phyloP scores from a whole-genome alignment of 2,888 invertebrate genomes.

The Acleris holmiana region DNA sequence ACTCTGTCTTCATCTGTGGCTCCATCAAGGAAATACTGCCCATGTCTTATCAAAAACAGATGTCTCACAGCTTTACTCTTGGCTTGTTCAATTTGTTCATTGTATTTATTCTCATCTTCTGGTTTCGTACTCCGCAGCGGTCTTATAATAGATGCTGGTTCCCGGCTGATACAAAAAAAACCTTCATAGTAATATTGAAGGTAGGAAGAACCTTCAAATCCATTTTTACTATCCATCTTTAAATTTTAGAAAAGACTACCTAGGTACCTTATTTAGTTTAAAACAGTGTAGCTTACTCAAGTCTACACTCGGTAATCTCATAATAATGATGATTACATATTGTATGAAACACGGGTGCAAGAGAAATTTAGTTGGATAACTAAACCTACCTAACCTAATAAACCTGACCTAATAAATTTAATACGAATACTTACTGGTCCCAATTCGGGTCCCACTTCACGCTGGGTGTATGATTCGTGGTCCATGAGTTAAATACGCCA shows the following conservation, averaged over 20 bases:
- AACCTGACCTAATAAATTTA: no score
- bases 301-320: no score
- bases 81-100: slow-evolving; percentile 86
- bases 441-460: slow-evolving; percentile 94
- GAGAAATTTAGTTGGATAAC: slow-evolving; percentile 1
- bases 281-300: no score
- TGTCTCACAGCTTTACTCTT: slow-evolving; percentile 89
- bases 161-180: slow-evolving; percentile 83
- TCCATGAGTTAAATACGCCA: slow-evolving; percentile 87
- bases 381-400: no score
- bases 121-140: slow-evolving; percentile 76
- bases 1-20: slow-evolving; percentile 88
- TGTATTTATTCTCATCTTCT: slow-evolving; percentile 87
- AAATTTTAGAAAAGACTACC: no score
- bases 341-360: no score
- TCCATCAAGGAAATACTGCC: slow-evolving; percentile 94
- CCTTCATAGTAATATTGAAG: no score
- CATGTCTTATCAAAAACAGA: slow-evolving; percentile 95
- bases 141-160: slow-evolving; percentile 88
- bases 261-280: no score
- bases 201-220: no score
- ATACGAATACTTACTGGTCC: slow-evolving; percentile 88
- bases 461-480: slow-evolving; percentile 86
- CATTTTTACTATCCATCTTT: no score
- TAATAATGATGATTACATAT: no score